Percentiles rank a stretch among this genome's conserved stretches.
Conservation (phyloP, 2,113 vertebrate species). For the Austrofundulus limnaeus region DNA sequence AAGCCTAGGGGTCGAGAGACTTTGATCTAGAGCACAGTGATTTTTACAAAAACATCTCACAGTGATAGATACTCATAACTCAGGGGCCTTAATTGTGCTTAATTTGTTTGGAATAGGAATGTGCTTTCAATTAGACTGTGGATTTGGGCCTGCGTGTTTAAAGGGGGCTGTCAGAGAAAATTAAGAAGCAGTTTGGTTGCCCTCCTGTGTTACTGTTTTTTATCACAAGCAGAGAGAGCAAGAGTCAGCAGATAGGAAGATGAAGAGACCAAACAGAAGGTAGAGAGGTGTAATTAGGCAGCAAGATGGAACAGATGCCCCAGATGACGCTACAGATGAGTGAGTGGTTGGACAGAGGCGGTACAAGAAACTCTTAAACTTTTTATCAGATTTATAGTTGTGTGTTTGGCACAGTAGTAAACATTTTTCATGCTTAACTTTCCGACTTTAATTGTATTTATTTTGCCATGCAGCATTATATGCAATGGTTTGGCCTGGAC, state of each 20-base stretch:
- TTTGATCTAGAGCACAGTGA: slow-evolving; percentile 99
- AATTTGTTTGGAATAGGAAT: slow-evolving; percentile 99
- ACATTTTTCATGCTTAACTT: slow-evolving; percentile 6
- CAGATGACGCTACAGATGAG: slow-evolving; percentile 45
- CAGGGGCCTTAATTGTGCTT: slow-evolving; percentile 99
- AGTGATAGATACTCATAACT: slow-evolving; percentile 99
- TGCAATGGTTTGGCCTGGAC: neutral
- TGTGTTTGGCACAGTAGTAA: slow-evolving; percentile 14
- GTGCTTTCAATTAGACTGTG: slow-evolving; percentile 99
- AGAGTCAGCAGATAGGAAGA: slow-evolving; percentile 54
- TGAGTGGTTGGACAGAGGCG: slow-evolving; percentile 41
- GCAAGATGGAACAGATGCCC: slow-evolving; percentile 51
- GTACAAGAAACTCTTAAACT: slow-evolving; percentile 13
- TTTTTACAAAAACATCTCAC: slow-evolving; percentile 99
- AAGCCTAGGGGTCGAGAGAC: slow-evolving; percentile 89
- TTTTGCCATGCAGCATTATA: neutral
- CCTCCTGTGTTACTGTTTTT: slow-evolving; percentile 90
- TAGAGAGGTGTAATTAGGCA: slow-evolving; percentile 61
- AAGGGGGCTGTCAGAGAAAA: slow-evolving; percentile 97
- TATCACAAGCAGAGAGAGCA: slow-evolving; percentile 85
- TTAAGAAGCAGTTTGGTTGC: slow-evolving; percentile 95
- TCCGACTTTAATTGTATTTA: neutral
- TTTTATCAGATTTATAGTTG: slow-evolving; percentile 7
- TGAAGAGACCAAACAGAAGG: slow-evolving; percentile 64
- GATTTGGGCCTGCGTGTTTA: slow-evolving; percentile 91